Base-by-base conservation (phyloP, 2,797 vertebrate species). In the Sciaenops ocellatus region DNA sequence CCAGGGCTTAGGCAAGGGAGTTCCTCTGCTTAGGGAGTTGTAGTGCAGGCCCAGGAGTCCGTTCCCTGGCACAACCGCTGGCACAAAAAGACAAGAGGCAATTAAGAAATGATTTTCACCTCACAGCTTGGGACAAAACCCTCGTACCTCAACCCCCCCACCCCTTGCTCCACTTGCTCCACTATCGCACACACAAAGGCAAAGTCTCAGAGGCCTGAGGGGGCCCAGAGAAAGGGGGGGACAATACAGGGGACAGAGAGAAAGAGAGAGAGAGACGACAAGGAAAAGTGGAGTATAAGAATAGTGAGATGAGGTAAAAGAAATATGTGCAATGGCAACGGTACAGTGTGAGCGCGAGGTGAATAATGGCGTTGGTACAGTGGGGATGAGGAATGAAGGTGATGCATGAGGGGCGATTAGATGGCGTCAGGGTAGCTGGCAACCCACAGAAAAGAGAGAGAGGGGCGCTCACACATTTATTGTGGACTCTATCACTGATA, bases 71-170 rank as follows among this genome's bases (percentile, higher is more conserved):
- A 87, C 61, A 57, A 86, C 76, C n/a, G 20, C 75, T 28, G 73
- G 73, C 79, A 80, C 75, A 50, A 51, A 78, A 68, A 76, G 69
- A 89, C 71, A 86, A 85, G 72, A 79, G 76, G 80, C 76, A 93
- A 91, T 92, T 91, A 93, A 87, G 89, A 88, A 92, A 89, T 90
- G 59, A 92, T 93, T 93, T 90, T 90, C 86, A 92, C 88, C 87
- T 93, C 74, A 41, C 83, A 76, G 86, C 84, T 85, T 86, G 79
- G 80, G 73, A 87, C 83, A 83, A 90, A 90, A 73, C 77, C 74
- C 70, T 67, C 28, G 13, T 56, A 84, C 76, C 79, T 59, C 79
- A 46, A 67, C 71, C 54, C 80, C 67, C 72, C 56, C 82, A 62
- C 22, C 42, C 41, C 24, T 55, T 15, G 44, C 38, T 61, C 73